Conservation (phyloP, 2,888 invertebrate species). For the Tenthredo amoena region DNA sequence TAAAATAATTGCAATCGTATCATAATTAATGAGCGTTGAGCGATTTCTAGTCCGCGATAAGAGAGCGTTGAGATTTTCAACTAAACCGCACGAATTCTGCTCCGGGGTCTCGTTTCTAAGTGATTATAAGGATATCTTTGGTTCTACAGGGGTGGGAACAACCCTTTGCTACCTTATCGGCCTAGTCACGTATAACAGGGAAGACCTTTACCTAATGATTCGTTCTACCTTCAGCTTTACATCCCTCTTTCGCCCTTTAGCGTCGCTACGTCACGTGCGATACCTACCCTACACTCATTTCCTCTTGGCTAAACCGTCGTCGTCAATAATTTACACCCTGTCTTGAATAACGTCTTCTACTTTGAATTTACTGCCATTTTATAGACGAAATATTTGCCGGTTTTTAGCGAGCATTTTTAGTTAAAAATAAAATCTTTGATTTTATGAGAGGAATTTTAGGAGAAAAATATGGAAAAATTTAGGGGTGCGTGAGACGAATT, state of each 20-base stretch:
- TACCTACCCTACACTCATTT: slow-evolving; percentile 1
- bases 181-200: slow-evolving; percentile 44
- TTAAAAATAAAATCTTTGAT: not conserved
- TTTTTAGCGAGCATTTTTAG: not conserved
- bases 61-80: slow-evolving; percentile 30
- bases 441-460: not conserved
- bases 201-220: slow-evolving; percentile 42
- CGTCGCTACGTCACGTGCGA: slow-evolving; percentile 41
- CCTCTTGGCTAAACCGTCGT: not conserved
- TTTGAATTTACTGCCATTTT: not conserved
- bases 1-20: not conserved
- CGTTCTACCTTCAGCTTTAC: slow-evolving; percentile 2
- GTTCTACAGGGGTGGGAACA: not conserved
- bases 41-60: not conserved
- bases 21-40: not conserved
- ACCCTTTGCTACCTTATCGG: slow-evolving; percentile 42
- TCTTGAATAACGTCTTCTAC: not conserved
- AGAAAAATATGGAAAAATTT: not conserved
- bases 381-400: not conserved
- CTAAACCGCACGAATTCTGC: slow-evolving; percentile 44
- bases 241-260: slow-evolving; percentile 15
- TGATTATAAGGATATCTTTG: slow-evolving; percentile 45
- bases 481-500: not conserved
- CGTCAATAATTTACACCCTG: slow-evolving; percentile 19
- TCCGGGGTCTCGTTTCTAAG: slow-evolving; percentile 36